Conservation (phyloP, 1,140 invertebrate species). For the Brachionus plicatilis region DNA sequence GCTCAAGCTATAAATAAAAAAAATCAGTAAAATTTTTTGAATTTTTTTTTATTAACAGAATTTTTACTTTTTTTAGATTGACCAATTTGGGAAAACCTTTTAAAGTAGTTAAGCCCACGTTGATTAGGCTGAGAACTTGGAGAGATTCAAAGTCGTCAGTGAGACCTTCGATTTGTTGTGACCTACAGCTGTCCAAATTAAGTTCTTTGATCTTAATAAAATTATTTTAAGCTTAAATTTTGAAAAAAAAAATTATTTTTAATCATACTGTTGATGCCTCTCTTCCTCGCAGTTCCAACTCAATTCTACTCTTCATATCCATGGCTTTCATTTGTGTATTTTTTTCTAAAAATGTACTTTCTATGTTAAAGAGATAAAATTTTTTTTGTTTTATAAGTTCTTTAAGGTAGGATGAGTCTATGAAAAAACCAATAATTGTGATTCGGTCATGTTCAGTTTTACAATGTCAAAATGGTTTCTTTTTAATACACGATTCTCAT, state of each 20-base stretch:
- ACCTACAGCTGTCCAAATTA: slow-evolving; percentile 89
- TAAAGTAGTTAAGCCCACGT: slow-evolving; percentile 85
- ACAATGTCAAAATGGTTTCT: background rate
- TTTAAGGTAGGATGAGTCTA: background rate
- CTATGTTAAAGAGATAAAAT: background rate
- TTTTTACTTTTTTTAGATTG: slow-evolving; percentile 65
- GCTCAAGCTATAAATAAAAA: slow-evolving; percentile 62
- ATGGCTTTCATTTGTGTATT: slow-evolving; percentile 37
- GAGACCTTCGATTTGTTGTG: slow-evolving; percentile 80
- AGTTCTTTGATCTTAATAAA: slow-evolving; percentile 64
- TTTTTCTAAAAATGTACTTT: background rate
- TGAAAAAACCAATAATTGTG: too few species aligned
- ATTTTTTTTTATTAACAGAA: background rate
- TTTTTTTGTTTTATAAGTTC: background rate
- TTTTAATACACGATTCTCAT: too few species aligned
- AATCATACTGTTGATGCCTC: background rate
- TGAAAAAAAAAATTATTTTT: background rate
- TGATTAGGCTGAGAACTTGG: slow-evolving; percentile 83
- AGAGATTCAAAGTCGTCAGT: slow-evolving; percentile 84
- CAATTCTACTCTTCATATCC: slow-evolving; percentile 38
- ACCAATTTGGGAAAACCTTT: slow-evolving; percentile 88
- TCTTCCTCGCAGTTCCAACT: slow-evolving; percentile 34
- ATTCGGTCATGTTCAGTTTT: background rate
- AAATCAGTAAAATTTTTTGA: slow-evolving; percentile 40
- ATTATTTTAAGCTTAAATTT: too few species aligned